phyloP scores from a whole-genome alignment of 2,113 vertebrate genomes.

The Chlorocebus sabaeus region DNA sequence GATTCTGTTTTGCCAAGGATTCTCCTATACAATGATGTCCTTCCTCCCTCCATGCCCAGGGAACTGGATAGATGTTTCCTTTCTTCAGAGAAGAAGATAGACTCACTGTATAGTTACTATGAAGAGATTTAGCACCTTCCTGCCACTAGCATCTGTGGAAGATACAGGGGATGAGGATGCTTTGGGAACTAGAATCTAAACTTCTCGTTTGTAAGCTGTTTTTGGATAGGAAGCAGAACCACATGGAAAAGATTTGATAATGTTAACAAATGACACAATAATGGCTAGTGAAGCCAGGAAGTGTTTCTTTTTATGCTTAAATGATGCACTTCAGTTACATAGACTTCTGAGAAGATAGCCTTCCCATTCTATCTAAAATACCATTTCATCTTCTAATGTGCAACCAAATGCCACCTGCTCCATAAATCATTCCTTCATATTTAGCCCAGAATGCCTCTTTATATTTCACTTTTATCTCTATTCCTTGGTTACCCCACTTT shows the following conservation, averaged over 20 bases:
- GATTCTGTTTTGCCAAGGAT: not conserved
- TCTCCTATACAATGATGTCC: not conserved
- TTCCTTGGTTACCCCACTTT: constrained; percentile 1
- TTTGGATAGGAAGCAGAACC: constrained; percentile 64
- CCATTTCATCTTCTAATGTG: not conserved
- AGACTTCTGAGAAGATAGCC: constrained; percentile 14
- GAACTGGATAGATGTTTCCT: not conserved
- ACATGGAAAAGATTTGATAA: constrained; percentile 69
- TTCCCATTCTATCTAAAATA: not conserved
- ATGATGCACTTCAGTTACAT: not conserved
- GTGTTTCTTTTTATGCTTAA: constrained; percentile 10
- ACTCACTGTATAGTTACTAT: not conserved
- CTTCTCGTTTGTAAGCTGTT: constrained; percentile 32
- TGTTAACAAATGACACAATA: constrained; percentile 69
- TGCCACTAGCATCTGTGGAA: not conserved
- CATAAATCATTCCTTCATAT: not conserved
- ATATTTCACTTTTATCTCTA: not conserved
- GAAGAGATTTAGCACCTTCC: not conserved
- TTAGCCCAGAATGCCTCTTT: not conserved
- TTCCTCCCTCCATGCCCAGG: not conserved
- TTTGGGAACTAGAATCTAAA: not conserved
- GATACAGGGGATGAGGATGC: not conserved
- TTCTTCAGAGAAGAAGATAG: not conserved
- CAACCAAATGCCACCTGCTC: not conserved
- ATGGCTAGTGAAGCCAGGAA: constrained; percentile 30